Evolutionary conservation across 2,888 invertebrate species (phyloP).

Genomic region (Nycteola revayana): DNA sequence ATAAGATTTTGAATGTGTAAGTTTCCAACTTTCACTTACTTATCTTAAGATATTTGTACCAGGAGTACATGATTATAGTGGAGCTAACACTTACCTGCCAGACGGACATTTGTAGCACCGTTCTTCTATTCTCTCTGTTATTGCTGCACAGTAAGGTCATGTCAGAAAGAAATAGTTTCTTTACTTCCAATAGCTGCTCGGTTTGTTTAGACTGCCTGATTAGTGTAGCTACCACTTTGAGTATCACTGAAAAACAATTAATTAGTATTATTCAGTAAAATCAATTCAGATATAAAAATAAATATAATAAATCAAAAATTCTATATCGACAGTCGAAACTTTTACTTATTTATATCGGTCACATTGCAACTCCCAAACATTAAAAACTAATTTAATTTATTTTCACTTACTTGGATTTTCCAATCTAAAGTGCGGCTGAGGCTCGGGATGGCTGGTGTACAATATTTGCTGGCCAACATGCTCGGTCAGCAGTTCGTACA

Average conservation of each 20-base stretch:
- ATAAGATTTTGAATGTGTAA: too few relatives aligned
- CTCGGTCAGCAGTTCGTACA: slow-evolving; percentile 99
- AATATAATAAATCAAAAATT: too few relatives aligned
- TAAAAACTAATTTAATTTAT: too few relatives aligned
- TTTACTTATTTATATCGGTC: too few relatives aligned
- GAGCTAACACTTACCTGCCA: slow-evolving; percentile 87
- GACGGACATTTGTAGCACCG: slow-evolving; percentile 99
- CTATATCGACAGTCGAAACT: too few relatives aligned
- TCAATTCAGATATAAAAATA: too few relatives aligned
- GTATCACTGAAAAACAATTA: slow-evolving; percentile 87
- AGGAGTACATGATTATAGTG: background rate
- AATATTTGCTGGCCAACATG: slow-evolving; percentile 97
- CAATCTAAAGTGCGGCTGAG: slow-evolving; percentile 95
- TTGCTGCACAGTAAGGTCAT: slow-evolving; percentile 99
- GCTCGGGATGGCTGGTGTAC: slow-evolving; percentile 96
- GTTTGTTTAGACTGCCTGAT: slow-evolving; percentile 98
- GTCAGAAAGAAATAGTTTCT: slow-evolving; percentile 97
- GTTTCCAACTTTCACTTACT: too few relatives aligned
- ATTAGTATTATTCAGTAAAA: background rate
- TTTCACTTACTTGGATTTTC: slow-evolving; percentile 98
- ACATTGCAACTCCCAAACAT: too few relatives aligned
- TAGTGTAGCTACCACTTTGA: slow-evolving; percentile 98
- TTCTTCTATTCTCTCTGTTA: slow-evolving; percentile 97
- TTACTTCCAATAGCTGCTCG: slow-evolving; percentile 94
- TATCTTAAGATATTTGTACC: too few relatives aligned